phyloP scores from a whole-genome alignment of 2,113 vertebrate species.

The Otus sunia region DNA sequence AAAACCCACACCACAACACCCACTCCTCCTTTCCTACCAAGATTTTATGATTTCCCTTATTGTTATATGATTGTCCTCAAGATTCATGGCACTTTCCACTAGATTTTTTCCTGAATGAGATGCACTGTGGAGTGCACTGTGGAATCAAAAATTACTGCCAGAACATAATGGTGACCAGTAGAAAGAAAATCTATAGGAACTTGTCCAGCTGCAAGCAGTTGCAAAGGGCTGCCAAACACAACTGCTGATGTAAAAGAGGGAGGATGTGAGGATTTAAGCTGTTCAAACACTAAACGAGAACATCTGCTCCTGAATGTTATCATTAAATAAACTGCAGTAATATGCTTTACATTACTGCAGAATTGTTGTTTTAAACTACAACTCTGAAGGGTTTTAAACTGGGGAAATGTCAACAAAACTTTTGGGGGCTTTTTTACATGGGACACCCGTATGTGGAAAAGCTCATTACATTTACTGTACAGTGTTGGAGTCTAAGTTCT shows the following conservation, averaged over 20 bases:
- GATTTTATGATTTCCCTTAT: not conserved
- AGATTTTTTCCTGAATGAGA: not conserved
- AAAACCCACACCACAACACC: not conserved
- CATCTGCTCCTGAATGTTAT: conserved; percentile 46
- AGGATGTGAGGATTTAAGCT: conserved; percentile 20
- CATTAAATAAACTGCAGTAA: conserved; percentile 11
- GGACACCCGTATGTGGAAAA: conserved; percentile 4
- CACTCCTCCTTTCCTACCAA: not conserved
- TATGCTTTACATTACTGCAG: not conserved
- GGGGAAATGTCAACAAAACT: conserved; percentile 22
- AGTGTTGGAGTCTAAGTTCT: conserved; percentile 15
- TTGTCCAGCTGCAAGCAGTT: conserved; percentile 40
- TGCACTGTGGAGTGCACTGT: not conserved
- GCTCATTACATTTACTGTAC: conserved; percentile 27
- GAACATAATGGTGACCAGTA: not conserved
- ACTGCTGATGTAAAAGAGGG: conserved; percentile 28
- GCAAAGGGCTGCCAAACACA: conserved; percentile 10
- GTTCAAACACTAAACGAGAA: conserved; percentile 48
- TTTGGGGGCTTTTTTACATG: not conserved
- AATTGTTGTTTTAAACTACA: not conserved
- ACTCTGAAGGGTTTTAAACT: not conserved
- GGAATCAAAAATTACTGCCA: not conserved
- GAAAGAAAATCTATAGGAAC: conserved; percentile 3
- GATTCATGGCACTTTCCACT: not conserved
- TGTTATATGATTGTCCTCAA: not conserved